Base-by-base conservation (phyloP, 2,797 vertebrate genomes). In the Cossypha heuglini region DNA sequence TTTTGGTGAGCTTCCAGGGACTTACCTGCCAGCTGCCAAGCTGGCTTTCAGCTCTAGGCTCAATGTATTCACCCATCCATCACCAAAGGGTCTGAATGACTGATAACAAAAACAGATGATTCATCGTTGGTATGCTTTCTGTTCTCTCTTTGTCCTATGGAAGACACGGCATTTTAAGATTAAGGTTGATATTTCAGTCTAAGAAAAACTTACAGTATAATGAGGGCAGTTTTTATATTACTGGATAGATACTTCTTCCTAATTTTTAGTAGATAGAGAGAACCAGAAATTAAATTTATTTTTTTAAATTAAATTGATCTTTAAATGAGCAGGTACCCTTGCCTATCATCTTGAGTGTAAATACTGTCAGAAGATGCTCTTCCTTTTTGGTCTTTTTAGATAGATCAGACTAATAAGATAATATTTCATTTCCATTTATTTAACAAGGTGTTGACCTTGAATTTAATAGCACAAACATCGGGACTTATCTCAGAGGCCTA, bases 1-100 rank as follows among this genome's bases (percentile, higher is more conserved):
- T 69, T 85, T 75, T 86, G 64, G 72, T 86, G 84, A 91, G 33
- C 57, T 93, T 94, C 72, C 89, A 92, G 18, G 49, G n/a, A 77
- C 64, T 57, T 59, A 96, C 86, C 93, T 96, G 84, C 48, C 84
- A 94, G 80, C 77, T 95, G 90, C 84, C 90, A 71, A 92, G 59
- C 73, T 79, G 67, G 83, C 55, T 86, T 22, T 79, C 48, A 75
- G 51, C 72, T 69, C 81, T 77, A 83, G 52, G 40, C 90, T 76
- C 24, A 15, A 51, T 87, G 57, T 87, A 91, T 87, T 92, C 68
- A 87, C 76, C 55, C 81, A 76, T 74, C 55, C 80, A 73, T 68
- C 84, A 77, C 63, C 75, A 61, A 61, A 89, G 37, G 26, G 37
- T 74, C 78, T 91, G 68, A 93, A 80, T 74, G 73, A 78, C 49